These are phyloP conservation scores for Montipora efflorescens DNA, from an alignment of 64 coral and sea anemone species.

Conservation along the genomic window DNA sequence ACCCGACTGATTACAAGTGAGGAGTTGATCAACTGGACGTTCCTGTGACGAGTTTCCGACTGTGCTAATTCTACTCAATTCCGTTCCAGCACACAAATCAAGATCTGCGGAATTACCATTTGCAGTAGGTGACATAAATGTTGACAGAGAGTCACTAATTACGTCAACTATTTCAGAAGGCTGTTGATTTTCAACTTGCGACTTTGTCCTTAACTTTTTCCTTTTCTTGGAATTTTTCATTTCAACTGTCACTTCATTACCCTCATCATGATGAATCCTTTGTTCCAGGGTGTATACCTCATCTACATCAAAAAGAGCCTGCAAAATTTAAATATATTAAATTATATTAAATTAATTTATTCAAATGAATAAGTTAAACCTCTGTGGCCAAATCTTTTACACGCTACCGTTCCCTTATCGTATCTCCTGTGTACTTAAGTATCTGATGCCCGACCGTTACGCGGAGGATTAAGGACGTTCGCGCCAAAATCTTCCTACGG, in stretches of 20 bases:
- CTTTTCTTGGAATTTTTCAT: slow-evolving; percentile 69
- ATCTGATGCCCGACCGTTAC: too few relatives aligned
- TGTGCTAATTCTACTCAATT: background rate
- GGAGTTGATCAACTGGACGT: background rate
- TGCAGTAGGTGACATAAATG: background rate
- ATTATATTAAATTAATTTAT: too few relatives aligned
- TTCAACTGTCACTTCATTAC: slow-evolving; percentile 1
- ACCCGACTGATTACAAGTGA: background rate
- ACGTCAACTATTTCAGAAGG: background rate
- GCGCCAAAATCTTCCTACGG: too few relatives aligned
- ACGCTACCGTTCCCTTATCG: too few relatives aligned
- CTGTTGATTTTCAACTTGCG: slow-evolving; percentile 2
- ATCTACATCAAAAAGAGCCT: slow-evolving; percentile 99
- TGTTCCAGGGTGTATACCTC: slow-evolving; percentile 90
- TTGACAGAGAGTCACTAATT: background rate
- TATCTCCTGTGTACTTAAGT: too few relatives aligned
- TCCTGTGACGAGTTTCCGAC: too few relatives aligned
- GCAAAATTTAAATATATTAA: background rate
- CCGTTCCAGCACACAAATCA: too few relatives aligned
- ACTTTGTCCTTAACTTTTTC: slow-evolving; percentile 62
- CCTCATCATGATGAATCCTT: slow-evolving; percentile 13
- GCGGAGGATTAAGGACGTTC: too few relatives aligned
- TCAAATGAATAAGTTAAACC: too few relatives aligned
- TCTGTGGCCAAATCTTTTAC: too few relatives aligned
- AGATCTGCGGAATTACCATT: background rate